Conservation (phyloP, 2,797 vertebrate genomes). For the Rhyacichthys aspro region DNA sequence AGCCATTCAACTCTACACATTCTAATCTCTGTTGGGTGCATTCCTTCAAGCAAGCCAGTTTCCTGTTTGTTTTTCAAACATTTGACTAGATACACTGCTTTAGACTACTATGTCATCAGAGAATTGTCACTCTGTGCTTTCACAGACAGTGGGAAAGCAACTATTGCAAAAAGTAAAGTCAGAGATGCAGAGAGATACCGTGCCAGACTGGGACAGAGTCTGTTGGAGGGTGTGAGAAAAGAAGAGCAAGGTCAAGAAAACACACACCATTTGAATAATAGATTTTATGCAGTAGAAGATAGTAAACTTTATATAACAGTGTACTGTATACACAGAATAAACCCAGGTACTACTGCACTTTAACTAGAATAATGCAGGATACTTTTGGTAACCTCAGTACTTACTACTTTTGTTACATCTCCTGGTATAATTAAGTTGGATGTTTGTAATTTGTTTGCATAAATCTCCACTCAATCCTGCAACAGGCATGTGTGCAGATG, state of each 20-base stretch:
- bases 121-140: conserved; percentile 52
- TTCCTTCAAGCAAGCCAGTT: conserved; percentile 32
- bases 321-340: no score
- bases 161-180: conserved; percentile 48
- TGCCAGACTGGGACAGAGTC: conserved; percentile 80
- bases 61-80: conserved; percentile 43
- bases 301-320: no score
- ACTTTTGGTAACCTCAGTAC: no score
- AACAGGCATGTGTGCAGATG: no score
- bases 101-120: conserved; percentile 42
- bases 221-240: conserved; percentile 78
- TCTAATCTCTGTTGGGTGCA: conserved; percentile 26
- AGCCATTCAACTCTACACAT: conserved; percentile 1
- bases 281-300: no score
- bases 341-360: no score
- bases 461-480: no score
- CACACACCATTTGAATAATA: no score
- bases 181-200: conserved; percentile 74
- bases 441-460: no score
- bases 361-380: no score
- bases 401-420: no score
- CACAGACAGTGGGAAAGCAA: conserved; percentile 71
- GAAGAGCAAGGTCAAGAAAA: conserved; percentile 37
- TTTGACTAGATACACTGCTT: conserved; percentile 14
- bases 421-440: no score